These are phyloP conservation scores for Charina bottae DNA, from an alignment of 2,113 vertebrate genomes.

Conservation along the genomic window DNA sequence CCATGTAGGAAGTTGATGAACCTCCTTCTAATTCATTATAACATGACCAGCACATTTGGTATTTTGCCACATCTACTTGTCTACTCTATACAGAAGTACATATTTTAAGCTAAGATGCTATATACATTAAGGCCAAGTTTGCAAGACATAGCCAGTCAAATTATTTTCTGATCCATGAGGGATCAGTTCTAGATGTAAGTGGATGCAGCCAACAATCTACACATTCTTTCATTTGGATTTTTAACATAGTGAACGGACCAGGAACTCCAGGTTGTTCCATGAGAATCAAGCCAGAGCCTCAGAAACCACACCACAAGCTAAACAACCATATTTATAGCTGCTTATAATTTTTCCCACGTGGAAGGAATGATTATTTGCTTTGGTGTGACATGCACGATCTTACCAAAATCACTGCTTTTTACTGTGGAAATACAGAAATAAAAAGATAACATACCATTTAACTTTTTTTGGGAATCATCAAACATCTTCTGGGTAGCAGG, in stretches of 20 bases:
- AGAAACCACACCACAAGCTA: not conserved
- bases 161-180: not conserved
- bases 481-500: conserved; percentile 93
- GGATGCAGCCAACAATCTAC: not conserved
- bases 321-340: not conserved
- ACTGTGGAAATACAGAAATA: not conserved
- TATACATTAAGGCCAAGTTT: not conserved
- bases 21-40: not conserved
- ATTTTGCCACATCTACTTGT: not conserved
- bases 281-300: not conserved
- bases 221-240: not conserved
- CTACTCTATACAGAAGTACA: not conserved
- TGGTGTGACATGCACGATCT: not conserved
- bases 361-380: not conserved
- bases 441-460: conserved; percentile 83
- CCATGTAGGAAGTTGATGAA: not conserved
- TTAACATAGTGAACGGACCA: not conserved
- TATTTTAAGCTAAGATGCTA: not conserved
- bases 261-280: not conserved
- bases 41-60: not conserved
- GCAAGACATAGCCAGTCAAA: not conserved
- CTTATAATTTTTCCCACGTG: not conserved
- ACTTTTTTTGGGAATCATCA: conserved; percentile 96
- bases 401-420: not conserved
- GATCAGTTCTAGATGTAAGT: not conserved